Evolutionary conservation across 2,797 vertebrate species (phyloP).

Genomic region (Astyanax mexicanus): DNA sequence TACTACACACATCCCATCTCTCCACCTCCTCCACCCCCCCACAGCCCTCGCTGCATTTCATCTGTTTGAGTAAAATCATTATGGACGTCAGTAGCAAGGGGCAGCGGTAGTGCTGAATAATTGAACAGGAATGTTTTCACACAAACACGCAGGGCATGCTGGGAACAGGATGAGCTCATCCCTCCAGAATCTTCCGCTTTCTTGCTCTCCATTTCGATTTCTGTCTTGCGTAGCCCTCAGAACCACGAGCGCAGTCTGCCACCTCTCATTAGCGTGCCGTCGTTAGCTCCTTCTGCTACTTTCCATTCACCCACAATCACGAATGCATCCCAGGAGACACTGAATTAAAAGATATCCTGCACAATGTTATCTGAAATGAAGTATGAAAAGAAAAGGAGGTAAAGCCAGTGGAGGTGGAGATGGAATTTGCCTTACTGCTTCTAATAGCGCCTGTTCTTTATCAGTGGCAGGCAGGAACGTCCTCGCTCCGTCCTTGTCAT

Average conservation of each 20-base stretch:
- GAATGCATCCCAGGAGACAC: constrained; percentile 52
- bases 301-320: constrained; percentile 19
- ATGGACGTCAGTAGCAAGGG: constrained; percentile 35
- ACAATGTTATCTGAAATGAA: constrained; percentile 82
- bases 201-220: constrained; percentile 8
- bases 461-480: constrained; percentile 68
- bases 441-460: constrained; percentile 80
- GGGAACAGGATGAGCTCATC: constrained; percentile 50
- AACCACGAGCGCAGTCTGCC: constrained; percentile 7
- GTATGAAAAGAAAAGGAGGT: constrained; percentile 46
- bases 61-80: constrained; percentile 52
- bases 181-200: constrained; percentile 22
- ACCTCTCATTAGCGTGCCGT: constrained; percentile 15
- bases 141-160: constrained; percentile 46
- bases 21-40: constrained; percentile 10
- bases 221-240: not conserved
- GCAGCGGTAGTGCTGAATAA: constrained; percentile 52
- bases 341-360: constrained; percentile 64
- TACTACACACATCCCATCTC: not conserved
- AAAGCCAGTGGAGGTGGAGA: constrained; percentile 63
- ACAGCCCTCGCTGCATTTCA: constrained; percentile 15
- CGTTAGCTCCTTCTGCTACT: constrained; percentile 30
- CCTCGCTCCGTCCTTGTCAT: constrained; percentile 74
- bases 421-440: constrained; percentile 71
- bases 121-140: constrained; percentile 52